These are phyloP conservation scores for Piscicola geometra DNA, from an alignment of 2,888 invertebrate species.

Conservation along the genomic window DNA sequence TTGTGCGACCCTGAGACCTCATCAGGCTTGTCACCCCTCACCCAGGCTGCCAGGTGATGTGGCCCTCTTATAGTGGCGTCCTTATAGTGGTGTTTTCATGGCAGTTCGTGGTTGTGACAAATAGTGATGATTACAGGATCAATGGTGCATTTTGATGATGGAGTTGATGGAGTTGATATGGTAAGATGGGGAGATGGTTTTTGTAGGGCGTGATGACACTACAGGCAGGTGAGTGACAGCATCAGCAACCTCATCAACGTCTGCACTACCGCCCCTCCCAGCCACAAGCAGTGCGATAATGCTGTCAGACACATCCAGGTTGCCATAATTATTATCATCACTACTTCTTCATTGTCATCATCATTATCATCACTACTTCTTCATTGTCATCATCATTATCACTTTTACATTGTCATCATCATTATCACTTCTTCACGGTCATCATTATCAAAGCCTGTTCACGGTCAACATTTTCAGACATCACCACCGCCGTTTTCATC, in stretches of 20 bases:
- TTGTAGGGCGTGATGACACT: too few relatives aligned
- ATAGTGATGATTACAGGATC: background rate
- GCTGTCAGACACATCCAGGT: slow-evolving; percentile 81
- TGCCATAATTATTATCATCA: background rate
- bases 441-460: background rate
- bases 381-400: slow-evolving; percentile 11
- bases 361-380: background rate
- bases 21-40: slow-evolving; percentile 81
- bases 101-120: background rate
- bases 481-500: background rate
- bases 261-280: slow-evolving; percentile 78
- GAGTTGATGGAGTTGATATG: too few relatives aligned
- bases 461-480: background rate
- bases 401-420: too few relatives aligned
- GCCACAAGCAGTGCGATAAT: slow-evolving; percentile 92
- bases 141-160: too few relatives aligned
- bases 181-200: too few relatives aligned
- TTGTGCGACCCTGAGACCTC: slow-evolving; percentile 83
- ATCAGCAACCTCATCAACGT: slow-evolving; percentile 84
- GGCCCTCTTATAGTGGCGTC: too few relatives aligned
- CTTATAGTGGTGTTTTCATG: too few relatives aligned
- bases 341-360: background rate
- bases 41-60: slow-evolving; percentile 75
- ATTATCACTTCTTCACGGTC: background rate
- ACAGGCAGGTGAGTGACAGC: slow-evolving; percentile 79